Conservation (phyloP, 2,113 vertebrate species). For the Pipra filicauda region DNA sequence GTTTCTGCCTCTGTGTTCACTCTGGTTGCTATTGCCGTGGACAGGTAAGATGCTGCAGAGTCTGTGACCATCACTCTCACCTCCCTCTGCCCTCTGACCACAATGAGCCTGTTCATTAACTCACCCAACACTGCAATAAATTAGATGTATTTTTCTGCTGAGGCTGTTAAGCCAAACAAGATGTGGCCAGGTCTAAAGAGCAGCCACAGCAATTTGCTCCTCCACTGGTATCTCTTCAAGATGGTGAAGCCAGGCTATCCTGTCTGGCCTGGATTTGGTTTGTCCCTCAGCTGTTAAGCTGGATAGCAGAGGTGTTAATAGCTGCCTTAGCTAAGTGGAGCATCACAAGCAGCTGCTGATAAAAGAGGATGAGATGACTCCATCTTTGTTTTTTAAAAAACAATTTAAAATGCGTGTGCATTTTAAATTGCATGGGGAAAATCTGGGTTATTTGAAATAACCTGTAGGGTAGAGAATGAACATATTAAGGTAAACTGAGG, state of each 20-base stretch:
- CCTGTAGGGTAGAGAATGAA: no score
- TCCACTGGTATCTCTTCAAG: background rate
- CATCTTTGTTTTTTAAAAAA: background rate
- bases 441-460: no score
- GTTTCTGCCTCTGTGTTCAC: conserved; percentile 94
- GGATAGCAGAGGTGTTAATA: background rate
- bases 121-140: background rate
- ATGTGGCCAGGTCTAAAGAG: rapidly evolving
- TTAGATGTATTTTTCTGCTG: background rate
- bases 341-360: background rate
- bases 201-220: background rate
- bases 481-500: no score
- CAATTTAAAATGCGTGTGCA: rapidly evolving
- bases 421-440: no score
- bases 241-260: background rate
- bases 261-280: background rate
- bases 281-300: background rate
- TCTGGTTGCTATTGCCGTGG: conserved; percentile 89
- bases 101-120: background rate
- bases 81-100: background rate
- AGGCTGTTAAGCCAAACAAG: background rate
- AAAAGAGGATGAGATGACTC: background rate
- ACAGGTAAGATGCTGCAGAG: conserved; percentile 78
- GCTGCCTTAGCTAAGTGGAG: background rate
- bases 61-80: no score